phyloP scores from a whole-genome alignment of 2,888 invertebrate species.

The Hipparchia semele region DNA sequence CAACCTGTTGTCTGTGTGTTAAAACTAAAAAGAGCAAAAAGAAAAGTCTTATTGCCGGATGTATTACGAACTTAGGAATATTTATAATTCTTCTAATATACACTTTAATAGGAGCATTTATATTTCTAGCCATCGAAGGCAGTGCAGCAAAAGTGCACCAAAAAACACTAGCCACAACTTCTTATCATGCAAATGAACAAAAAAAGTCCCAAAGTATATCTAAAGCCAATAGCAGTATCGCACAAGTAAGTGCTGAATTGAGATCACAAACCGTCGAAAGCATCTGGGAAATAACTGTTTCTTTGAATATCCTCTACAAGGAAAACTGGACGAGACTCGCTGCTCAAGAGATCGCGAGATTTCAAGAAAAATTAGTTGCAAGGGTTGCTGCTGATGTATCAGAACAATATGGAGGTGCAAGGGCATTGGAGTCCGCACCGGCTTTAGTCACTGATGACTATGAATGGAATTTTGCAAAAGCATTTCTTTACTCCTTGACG shows the following conservation, averaged over 20 bases:
- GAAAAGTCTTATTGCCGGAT: constrained; percentile 83
- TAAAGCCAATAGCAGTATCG: constrained; percentile 68
- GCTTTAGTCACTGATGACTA: constrained; percentile 81
- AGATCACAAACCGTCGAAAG: constrained; percentile 89
- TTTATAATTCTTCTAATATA: constrained; percentile 91
- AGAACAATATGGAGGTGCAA: constrained; percentile 76
- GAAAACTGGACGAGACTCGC: constrained; percentile 95
- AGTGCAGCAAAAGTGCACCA: constrained; percentile 80
- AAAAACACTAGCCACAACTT: constrained; percentile 76
- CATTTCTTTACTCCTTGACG: constrained; percentile 96
- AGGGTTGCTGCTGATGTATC: constrained; percentile 90
- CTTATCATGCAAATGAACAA: constrained; percentile 70
- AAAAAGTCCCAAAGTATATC: constrained; percentile 62
- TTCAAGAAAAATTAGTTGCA: constrained; percentile 91
- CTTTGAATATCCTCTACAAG: constrained; percentile 93
- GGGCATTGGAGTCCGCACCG: constrained; percentile 73
- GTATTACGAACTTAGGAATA: constrained; percentile 91
- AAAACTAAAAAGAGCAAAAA: constrained; percentile 77
- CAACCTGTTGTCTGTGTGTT: constrained; percentile 77
- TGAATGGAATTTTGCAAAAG: constrained; percentile 95
- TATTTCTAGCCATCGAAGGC: constrained; percentile 93
- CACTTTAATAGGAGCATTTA: constrained; percentile 88
- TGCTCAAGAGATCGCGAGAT: constrained; percentile 86
- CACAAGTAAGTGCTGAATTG: constrained; percentile 73
- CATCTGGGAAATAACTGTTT: constrained; percentile 95